These are phyloP conservation scores for Pseudorasbora parva DNA, from an alignment of 2,113 vertebrate species.

Conservation along the genomic window DNA sequence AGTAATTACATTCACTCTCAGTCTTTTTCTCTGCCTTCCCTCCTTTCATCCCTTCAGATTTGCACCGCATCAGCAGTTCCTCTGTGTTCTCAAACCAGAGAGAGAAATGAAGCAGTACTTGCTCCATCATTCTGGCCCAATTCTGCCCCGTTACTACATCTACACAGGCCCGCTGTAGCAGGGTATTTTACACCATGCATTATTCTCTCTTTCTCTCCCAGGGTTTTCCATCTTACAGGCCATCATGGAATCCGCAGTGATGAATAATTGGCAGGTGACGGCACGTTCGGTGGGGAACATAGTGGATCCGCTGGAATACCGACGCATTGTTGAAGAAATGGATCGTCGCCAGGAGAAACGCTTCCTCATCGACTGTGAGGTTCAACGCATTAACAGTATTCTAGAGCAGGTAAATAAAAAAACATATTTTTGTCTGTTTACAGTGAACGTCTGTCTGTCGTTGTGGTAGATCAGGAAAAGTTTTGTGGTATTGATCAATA, in stretches of 20 bases:
- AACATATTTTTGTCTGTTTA: background rate
- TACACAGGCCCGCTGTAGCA: background rate
- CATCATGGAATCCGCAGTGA: conserved; percentile 97
- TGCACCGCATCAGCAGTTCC: conserved; percentile 31
- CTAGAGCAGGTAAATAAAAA: conserved; percentile 85
- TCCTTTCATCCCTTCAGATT: conserved; percentile 22
- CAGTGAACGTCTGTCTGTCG: background rate
- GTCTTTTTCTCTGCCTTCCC: conserved; percentile 1
- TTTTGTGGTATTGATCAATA: conserved; percentile 7
- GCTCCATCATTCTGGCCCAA: conserved; percentile 42
- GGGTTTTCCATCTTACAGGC: conserved; percentile 97
- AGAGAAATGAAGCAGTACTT: conserved; percentile 25
- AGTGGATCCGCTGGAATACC: conserved; percentile 89
- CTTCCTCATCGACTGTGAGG: conserved; percentile 97
- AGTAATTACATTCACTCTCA: conserved; percentile 22
- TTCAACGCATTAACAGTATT: conserved; percentile 92
- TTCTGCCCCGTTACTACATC: conserved; percentile 14
- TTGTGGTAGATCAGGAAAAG: background rate
- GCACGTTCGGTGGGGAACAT: conserved; percentile 95
- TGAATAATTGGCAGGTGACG: conserved; percentile 98
- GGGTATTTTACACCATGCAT: conserved; percentile 19
- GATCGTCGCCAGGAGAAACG: conserved; percentile 96
- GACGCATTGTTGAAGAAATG: conserved; percentile 97
- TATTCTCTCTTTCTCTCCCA: conserved; percentile 60
- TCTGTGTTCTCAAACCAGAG: conserved; percentile 22